Base-by-base conservation (phyloP, 2,797 vertebrate genomes). In the Pseudochirops corinnae region DNA sequence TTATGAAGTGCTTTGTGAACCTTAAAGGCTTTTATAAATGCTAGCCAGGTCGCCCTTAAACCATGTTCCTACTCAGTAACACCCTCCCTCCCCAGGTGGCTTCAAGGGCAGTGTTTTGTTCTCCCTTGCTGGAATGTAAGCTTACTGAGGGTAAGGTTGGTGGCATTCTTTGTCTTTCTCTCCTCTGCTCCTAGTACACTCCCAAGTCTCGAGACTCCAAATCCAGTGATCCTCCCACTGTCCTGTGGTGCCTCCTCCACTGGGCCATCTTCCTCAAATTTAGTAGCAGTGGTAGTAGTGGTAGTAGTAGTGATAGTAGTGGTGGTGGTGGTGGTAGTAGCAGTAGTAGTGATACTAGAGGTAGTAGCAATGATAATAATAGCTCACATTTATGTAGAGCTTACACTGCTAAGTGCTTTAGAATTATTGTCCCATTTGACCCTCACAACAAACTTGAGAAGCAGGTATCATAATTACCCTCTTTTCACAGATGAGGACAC, bases 341-440 rank as follows among this genome's bases (percentile, higher is more conserved):
- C 33, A n/a, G 0, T n/a, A 67, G 21, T 9, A 18, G 11, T 7
- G n/a, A 4, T 18, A 7, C 4, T 18, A 74, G 26, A 11, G 5
- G 56, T 26, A 26, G 56, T 1, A 26, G 56, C 0, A 29, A 3
- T 11, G 6, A 11, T 0, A 11, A 11, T 9, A 26, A 10, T 6
- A 31, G 4, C 62, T 67, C 16, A 1, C 33, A 67, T 18, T 18
- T 16, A 16, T 18, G 14, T 18, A 13, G 62, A 18, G 33, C 14
- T 67, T 2, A 67, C 16, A 18, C n/a, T 82, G 67, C 18, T 7
- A 1, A 9, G 18, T 18, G n/a, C n/a, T 21, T 58, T 46, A 74
- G n/a, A 82, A 7, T 46, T 46, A 39, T 18, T n/a, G 9, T 10
- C n/a, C n/a, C 67, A 46, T 24, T n/a, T 5, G 62, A n/a, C 16